Conservation (phyloP, 2,888 invertebrate species). For the Seladonia tumulorum region DNA sequence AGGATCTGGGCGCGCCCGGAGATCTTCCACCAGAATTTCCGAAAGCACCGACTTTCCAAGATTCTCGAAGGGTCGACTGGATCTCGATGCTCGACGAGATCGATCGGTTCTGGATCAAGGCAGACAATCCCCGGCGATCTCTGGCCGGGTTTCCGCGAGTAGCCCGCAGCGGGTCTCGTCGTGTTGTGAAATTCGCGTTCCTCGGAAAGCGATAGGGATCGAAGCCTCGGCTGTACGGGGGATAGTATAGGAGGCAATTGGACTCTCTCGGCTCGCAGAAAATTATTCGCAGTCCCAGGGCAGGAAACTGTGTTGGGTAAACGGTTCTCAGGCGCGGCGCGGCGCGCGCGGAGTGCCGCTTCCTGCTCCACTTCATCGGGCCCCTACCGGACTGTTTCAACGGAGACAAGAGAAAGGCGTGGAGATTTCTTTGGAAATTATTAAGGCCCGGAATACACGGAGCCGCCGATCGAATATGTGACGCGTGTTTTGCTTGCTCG, state of each 20-base stretch:
- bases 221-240: background rate
- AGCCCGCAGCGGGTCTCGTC: constrained; percentile 4
- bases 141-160: background rate
- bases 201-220: constrained; percentile 41
- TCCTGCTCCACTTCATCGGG: constrained; percentile 69
- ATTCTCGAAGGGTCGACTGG: background rate
- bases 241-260: background rate
- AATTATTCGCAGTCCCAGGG: constrained; percentile 56
- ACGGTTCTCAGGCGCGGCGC: constrained; percentile 63
- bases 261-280: constrained; percentile 39
- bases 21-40: background rate
- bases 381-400: constrained; percentile 49
- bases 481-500: constrained; percentile 39
- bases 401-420: constrained; percentile 71
- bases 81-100: background rate
- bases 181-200: constrained; percentile 42
- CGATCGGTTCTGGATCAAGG: background rate
- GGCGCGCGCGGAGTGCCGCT: constrained; percentile 47
- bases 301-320: constrained; percentile 65
- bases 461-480: constrained; percentile 43
- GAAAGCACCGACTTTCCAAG: background rate
- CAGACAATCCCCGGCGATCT: background rate
- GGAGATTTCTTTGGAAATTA: constrained; percentile 70
- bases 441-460: constrained; percentile 56
- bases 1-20: no score